These are phyloP conservation scores for Coelopa frigida DNA, from an alignment of 1,140 invertebrate species.

Conservation along the genomic window DNA sequence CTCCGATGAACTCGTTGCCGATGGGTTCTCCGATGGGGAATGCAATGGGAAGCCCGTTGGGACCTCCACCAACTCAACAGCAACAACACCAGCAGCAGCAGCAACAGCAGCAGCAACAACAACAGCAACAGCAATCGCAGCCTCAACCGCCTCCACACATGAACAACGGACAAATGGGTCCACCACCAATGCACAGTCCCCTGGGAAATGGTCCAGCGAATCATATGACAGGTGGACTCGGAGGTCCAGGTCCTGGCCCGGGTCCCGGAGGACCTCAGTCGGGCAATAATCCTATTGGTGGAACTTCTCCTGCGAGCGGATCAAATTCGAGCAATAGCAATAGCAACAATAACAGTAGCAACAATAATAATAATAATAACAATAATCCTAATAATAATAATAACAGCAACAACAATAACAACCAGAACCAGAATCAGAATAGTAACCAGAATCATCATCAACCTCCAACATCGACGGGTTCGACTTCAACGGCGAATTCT, in stretches of 20 bases:
- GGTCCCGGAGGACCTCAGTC: conserved; percentile 22
- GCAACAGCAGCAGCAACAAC: conserved; percentile 19
- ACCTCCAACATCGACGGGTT: no score
- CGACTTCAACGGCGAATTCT: no score
- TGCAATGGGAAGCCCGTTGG: conserved; percentile 66
- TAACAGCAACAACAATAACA: conserved; percentile 27
- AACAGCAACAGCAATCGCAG: conserved; percentile 29
- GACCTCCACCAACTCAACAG: conserved; percentile 50
- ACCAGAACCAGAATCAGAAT: no score
- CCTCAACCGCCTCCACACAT: conserved; percentile 32
- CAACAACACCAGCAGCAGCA: conserved; percentile 37
- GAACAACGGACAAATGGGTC: conserved; percentile 44
- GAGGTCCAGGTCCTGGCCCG: conserved; percentile 33
- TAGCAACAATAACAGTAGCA: conserved; percentile 12
- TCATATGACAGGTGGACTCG: conserved; percentile 32
- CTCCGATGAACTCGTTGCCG: conserved; percentile 64
- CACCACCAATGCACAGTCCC: conserved; percentile 39
- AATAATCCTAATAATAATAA: conserved; percentile 30
- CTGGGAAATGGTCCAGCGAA: conserved; percentile 37
- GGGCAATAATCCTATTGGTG: conserved; percentile 15
- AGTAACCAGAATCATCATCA: conserved; percentile 33
- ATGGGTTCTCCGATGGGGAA: conserved; percentile 65
- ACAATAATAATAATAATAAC: conserved; percentile 21
- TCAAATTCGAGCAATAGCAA: conserved; percentile 10
- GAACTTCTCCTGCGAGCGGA: conserved; percentile 10